Base-by-base conservation (phyloP, 2,888 invertebrate species). In the Drepanosiphum platanoidis region DNA sequence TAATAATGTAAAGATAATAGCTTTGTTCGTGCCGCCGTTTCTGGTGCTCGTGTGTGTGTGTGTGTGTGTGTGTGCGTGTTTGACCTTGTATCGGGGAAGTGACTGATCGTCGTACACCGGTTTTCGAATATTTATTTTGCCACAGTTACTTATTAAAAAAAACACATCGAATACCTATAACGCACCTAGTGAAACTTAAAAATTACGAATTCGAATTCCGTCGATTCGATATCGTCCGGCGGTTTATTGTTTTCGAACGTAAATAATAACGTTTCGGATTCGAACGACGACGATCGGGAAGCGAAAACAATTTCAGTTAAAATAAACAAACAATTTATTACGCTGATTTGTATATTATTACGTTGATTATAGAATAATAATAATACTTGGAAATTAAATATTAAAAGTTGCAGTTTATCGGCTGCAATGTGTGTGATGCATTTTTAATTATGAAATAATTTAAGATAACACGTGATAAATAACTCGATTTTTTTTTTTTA, bases 111-210 rank as follows among this genome's bases (percentile, higher is more conserved):
- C 39, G 39, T 27, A 78, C 78, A 78, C 78, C 27, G 39, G 78
- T 78, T 78, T 61, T 64, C 39, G 22, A 64, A 78, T 78, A 78
- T 64, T 78, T 78, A 78, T 64, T 78, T 78, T 30, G 64, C 39
- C 30, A 9, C 13, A 39, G 64, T 78, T 64, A 64, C 30, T 39
- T 42, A 22, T 64, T 39, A 39, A 64, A 77, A 61, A 75, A 58
- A 75, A 58, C n/a, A 78, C 30, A 15, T 39, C 78, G 13, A 64
- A 13, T 64, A 8, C 34, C 34, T 75, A 68, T 61, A 58, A 5
- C 34, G 15, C 36, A 75, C 8, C 34, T 61, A 34, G 52, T n/a
- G 8, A 32, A 52, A 52, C 42, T 72, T 42, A 72, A 15, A n/a
- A n/a, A n/a, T n/a, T n/a, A n/a, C n/a, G n/a, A n/a, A n/a, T n/a